phyloP scores from a whole-genome alignment of 1,140 invertebrate genomes.

The Physella acuta region DNA sequence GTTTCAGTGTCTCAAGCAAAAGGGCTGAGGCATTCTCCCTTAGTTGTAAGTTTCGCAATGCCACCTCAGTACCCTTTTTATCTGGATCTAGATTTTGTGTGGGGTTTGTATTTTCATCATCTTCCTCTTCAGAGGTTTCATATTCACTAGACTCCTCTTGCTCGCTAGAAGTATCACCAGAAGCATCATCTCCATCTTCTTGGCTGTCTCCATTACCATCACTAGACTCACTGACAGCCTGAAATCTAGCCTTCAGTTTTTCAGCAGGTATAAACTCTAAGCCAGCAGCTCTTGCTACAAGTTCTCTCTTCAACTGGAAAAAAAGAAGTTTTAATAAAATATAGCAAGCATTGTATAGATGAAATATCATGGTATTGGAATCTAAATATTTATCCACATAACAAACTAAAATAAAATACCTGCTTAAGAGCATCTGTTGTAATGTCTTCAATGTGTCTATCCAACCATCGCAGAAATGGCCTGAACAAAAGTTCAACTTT shows the following conservation, averaged over 20 bases:
- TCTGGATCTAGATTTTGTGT: constrained; percentile 31
- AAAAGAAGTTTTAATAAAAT: constrained; percentile 11
- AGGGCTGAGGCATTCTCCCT: constrained; percentile 47
- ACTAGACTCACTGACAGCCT: constrained; percentile 13
- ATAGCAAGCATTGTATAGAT: too few species aligned
- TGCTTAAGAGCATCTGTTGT: constrained; percentile 54
- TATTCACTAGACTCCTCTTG: neutral
- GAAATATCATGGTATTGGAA: too few species aligned
- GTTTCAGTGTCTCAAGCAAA: constrained; percentile 37
- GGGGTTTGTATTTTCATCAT: constrained; percentile 21
- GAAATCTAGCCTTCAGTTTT: constrained; percentile 40
- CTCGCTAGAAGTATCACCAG: neutral
- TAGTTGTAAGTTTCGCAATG: constrained; percentile 48
- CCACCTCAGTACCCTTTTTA: constrained; percentile 50
- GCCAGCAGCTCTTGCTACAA: constrained; percentile 51
- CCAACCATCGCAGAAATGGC: constrained; percentile 56
- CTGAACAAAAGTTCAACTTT: constrained; percentile 48
- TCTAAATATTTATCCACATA: too few species aligned
- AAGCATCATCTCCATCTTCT: neutral
- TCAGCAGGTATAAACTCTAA: constrained; percentile 51
- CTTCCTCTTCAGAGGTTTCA: constrained; percentile 18
- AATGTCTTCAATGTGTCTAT: constrained; percentile 49
- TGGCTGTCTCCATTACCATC: neutral
- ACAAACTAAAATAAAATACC: too few species aligned
- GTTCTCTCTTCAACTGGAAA: constrained; percentile 51